Percentiles rank a stretch among this genome's conserved stretches.
These are phyloP conservation scores for Carollia perspicillata DNA, from an alignment of 2,113 vertebrate species.

Conservation along the genomic window DNA sequence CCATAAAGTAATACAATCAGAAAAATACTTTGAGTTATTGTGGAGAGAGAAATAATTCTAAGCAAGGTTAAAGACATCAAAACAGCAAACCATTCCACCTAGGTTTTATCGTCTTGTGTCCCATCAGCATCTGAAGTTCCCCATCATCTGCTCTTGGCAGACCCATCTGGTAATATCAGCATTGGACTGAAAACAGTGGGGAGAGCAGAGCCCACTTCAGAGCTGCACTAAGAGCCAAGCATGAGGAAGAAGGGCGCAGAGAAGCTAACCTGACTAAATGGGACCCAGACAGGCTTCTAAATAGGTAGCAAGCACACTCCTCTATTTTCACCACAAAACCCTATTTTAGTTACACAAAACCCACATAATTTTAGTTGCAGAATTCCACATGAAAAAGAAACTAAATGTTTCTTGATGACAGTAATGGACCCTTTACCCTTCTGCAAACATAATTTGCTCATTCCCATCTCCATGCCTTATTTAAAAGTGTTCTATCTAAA, in stretches of 20 bases:
- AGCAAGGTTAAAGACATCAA: conserved; percentile 5
- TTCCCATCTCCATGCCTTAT: background rate
- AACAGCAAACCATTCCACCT: background rate
- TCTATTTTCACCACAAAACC: background rate
- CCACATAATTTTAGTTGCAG: background rate
- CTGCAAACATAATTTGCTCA: background rate
- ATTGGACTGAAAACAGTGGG: background rate
- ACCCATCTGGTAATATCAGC: background rate
- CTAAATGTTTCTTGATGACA: background rate
- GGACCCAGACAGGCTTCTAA: background rate
- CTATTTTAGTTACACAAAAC: too few species aligned
- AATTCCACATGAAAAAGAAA: conserved; percentile 1
- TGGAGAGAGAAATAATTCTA: conserved; percentile 43
- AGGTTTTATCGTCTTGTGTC: background rate
- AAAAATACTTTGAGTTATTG: background rate
- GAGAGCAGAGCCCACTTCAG: background rate
- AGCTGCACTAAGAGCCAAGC: background rate
- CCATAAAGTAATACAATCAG: background rate
- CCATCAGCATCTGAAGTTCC: background rate
- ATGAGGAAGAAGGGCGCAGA: background rate
- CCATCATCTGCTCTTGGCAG: background rate
- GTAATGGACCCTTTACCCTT: background rate
- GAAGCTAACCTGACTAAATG: background rate
- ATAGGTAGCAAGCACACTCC: background rate
- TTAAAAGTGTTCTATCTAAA: background rate